phyloP scores from a whole-genome alignment of 2,888 invertebrate genomes.

The Volucella bombylans region DNA sequence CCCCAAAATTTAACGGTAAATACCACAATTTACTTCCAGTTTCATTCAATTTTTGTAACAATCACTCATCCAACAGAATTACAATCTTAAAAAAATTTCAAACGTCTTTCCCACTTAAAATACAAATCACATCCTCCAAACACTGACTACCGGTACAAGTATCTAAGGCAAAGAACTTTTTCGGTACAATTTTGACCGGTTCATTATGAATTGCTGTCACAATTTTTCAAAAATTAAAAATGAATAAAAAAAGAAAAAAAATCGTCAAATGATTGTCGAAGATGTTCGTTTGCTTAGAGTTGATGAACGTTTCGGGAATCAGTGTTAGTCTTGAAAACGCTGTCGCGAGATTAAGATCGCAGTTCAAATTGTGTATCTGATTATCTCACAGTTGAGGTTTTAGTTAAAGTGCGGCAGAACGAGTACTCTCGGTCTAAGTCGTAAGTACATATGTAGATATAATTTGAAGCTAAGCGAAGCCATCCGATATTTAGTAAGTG shows the following conservation, averaged over 20 bases:
- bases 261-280: not conserved
- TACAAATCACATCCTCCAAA: constrained; percentile 34
- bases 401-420: too few relatives aligned
- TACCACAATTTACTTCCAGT: not conserved
- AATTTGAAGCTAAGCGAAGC: not conserved
- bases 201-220: constrained; percentile 53
- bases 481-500: constrained; percentile 11
- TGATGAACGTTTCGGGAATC: constrained; percentile 9
- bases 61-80: not conserved
- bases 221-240: constrained; percentile 20
- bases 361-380: not conserved
- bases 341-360: constrained; percentile 19
- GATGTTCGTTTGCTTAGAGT: constrained; percentile 16
- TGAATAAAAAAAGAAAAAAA: too few relatives aligned
- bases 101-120: constrained; percentile 16
- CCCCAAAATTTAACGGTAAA: constrained; percentile 31
- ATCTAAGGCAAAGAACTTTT: constrained; percentile 37
- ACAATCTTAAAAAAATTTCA: not conserved
- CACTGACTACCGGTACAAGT: too few relatives aligned
- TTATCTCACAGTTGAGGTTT: not conserved
- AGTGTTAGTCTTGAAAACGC: constrained; percentile 47
- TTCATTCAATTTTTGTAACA: constrained; percentile 11
- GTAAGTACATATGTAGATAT: too few relatives aligned
- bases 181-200: constrained; percentile 26
- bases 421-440: too few relatives aligned